Evolutionary conservation across 2,113 vertebrate species (phyloP).

Genomic region (Dromiciops gliroides): DNA sequence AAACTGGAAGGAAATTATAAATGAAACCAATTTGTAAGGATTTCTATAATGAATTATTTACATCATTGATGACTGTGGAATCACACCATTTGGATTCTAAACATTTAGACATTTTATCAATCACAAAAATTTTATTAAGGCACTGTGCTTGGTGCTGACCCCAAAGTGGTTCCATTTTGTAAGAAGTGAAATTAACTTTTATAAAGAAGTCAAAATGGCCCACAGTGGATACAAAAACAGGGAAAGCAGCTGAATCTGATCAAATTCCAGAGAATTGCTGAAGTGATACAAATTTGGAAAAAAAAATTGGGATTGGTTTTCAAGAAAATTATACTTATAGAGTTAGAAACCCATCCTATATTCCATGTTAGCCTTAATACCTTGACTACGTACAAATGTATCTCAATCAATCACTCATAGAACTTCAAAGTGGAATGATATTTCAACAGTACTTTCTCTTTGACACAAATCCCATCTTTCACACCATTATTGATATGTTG

Average conservation of each 20-base stretch:
- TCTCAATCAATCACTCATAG: neutral
- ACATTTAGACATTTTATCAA: neutral
- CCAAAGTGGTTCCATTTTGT: neutral
- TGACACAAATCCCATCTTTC: neutral
- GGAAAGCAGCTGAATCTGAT: neutral
- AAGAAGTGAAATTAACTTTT: neutral
- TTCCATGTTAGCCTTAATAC: neutral
- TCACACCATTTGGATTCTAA: neutral
- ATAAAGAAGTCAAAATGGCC: neutral
- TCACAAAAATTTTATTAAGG: neutral
- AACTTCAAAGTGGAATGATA: neutral
- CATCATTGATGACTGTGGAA: neutral
- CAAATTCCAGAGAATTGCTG: neutral
- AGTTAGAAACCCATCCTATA: neutral
- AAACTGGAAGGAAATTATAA: neutral
- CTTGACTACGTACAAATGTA: neutral
- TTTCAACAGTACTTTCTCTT: neutral
- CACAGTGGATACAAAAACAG: neutral
- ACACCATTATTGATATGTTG: neutral
- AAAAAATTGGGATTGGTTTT: neutral
- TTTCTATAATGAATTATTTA: neutral
- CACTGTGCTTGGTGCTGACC: neutral
- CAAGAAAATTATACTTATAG: neutral
- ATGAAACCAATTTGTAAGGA: neutral
- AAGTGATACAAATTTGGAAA: neutral